Conservation (phyloP, 2,888 invertebrate genomes). For the Spatulosminthurus flaviceps region DNA sequence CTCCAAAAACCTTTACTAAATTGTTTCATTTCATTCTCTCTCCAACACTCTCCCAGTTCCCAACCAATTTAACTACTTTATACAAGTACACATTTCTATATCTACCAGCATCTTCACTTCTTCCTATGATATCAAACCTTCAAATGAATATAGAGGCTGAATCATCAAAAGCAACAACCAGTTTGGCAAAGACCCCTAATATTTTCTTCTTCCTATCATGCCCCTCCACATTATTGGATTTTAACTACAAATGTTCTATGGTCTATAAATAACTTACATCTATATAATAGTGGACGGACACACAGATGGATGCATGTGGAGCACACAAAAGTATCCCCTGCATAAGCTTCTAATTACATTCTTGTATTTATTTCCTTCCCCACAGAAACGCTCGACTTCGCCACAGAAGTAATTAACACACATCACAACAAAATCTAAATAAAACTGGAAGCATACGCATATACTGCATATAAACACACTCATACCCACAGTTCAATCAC, state of each 20-base stretch:
- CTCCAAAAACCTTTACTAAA: constrained; percentile 10
- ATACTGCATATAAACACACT: no score
- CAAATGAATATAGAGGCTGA: constrained; percentile 20
- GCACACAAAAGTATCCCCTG: not conserved
- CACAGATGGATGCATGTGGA: not conserved
- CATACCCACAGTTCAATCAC: no score
- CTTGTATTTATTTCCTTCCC: not conserved
- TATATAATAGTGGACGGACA: no score
- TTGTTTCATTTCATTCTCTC: constrained; percentile 5
- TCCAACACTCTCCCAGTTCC: not conserved
- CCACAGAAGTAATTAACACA: constrained; percentile 14
- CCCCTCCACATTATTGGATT: not conserved
- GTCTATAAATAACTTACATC: no score
- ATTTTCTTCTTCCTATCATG: not conserved
- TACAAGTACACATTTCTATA: not conserved
- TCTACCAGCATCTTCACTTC: constrained; percentile 16
- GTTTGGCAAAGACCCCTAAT: not conserved
- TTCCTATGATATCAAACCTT: not conserved
- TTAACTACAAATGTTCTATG: not conserved
- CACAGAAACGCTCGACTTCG: not conserved
- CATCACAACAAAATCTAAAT: constrained; percentile 1
- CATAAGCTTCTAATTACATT: not conserved
- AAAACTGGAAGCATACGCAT: not conserved
- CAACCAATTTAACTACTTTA: constrained; percentile 20
- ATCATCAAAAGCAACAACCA: constrained; percentile 19